A percentile compares a stretch with the other conserved stretches of the same genome.
phyloP scores from a whole-genome alignment of 2,113 vertebrate species.

The Perca fluviatilis region DNA sequence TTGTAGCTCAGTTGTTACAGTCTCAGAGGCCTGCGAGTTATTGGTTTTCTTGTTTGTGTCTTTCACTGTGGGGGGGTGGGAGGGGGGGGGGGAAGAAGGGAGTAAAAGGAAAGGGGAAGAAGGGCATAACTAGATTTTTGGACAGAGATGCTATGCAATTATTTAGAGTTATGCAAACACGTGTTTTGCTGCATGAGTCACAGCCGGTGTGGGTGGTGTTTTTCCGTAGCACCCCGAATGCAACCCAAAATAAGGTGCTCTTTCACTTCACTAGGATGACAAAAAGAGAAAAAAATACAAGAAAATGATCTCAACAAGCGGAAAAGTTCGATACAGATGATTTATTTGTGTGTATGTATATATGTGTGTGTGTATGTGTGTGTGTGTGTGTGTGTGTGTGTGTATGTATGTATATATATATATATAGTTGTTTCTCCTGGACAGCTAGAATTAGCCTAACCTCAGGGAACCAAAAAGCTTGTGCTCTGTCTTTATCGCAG shows the following conservation, averaged over 20 bases:
- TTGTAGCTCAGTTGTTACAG: constrained; percentile 29
- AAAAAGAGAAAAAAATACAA: constrained; percentile 12
- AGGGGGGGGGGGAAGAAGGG: background rate
- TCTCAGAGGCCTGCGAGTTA: constrained; percentile 48
- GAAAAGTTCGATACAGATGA: constrained; percentile 35
- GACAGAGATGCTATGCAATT: constrained; percentile 49
- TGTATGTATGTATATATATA: too few relatives aligned
- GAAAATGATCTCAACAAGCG: constrained; percentile 19
- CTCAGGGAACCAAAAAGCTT: constrained; percentile 15
- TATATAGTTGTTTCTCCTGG: background rate
- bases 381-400: too few relatives aligned
- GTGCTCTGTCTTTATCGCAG: constrained; percentile 8
- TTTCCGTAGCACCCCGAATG: constrained; percentile 20
- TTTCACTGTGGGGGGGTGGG: too few relatives aligned
- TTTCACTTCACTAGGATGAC: constrained; percentile 48
- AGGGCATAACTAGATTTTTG: constrained; percentile 48
- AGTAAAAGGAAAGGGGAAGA: constrained; percentile 9
- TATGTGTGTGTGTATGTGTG: too few relatives aligned
- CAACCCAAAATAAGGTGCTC: constrained; percentile 49
- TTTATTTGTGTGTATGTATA: too few relatives aligned
- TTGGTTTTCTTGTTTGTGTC: constrained; percentile 59
- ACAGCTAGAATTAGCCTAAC: constrained; percentile 31
- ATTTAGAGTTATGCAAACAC: constrained; percentile 64
- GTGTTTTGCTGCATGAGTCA: constrained; percentile 51
- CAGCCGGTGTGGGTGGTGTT: constrained; percentile 38